Evolutionary conservation across 2,888 invertebrate genomes (phyloP).

Genomic region (Caenorhabditis sp.): DNA sequence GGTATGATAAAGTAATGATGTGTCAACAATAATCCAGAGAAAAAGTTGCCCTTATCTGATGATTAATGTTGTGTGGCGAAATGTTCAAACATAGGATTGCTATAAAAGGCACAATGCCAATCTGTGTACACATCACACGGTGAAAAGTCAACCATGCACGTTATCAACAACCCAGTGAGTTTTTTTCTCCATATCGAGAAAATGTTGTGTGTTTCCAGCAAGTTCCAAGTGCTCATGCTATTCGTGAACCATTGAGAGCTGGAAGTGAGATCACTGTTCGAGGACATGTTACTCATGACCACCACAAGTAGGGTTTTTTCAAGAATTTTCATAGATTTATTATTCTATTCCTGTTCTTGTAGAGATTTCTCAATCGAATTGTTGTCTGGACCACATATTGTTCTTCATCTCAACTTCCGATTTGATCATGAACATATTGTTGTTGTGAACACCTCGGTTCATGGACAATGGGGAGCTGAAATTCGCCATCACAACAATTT

Average conservation of each 20-base stretch:
- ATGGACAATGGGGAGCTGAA: constrained; percentile 52
- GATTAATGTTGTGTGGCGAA: neutral
- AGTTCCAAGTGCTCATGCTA: constrained; percentile 43
- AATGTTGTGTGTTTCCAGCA: constrained; percentile 20
- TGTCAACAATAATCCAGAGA: neutral
- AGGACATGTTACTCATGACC: constrained; percentile 50
- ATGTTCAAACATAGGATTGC: neutral
- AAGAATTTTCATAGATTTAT: neutral
- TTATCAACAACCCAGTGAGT: constrained; percentile 48
- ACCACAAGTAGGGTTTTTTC: constrained; percentile 38
- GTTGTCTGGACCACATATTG: constrained; percentile 58
- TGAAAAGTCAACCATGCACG: constrained; percentile 31
- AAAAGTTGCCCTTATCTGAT: neutral
- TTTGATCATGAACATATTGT: constrained; percentile 50
- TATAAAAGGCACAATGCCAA: neutral
- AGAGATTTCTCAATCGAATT: constrained; percentile 56
- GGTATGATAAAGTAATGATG: neutral
- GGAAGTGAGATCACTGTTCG: constrained; percentile 47
- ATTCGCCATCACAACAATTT: constrained; percentile 54
- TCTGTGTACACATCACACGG: neutral
- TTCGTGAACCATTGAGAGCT: constrained; percentile 39
- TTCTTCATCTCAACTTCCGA: constrained; percentile 60
- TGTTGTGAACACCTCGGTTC: constrained; percentile 41
- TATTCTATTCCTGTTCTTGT: too few relatives aligned
- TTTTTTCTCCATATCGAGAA: neutral